Conservation (phyloP, 1,140 invertebrate species). For the Euglossa dilemma region DNA sequence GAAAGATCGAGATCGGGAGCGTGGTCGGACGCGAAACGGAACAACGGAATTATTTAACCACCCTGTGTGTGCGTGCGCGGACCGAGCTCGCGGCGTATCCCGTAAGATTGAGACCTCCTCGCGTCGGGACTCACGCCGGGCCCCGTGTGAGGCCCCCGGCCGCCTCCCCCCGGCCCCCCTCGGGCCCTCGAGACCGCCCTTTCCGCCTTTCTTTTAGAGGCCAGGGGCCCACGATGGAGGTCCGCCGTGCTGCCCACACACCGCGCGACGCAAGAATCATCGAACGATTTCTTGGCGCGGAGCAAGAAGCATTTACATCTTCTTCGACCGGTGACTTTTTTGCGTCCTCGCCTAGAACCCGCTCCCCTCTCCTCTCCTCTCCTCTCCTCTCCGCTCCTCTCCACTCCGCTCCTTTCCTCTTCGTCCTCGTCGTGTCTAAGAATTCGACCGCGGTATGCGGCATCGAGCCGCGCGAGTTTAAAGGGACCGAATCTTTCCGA, state of each 20-base stretch:
- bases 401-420: no score
- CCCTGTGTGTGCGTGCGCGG: conserved; percentile 52
- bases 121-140: conserved; percentile 75
- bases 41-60: conserved; percentile 45
- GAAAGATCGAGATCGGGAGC: no score
- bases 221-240: conserved; percentile 61
- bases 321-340: conserved; percentile 33
- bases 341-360: background rate
- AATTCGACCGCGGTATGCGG: background rate
- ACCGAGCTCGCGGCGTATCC: conserved; percentile 58
- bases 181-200: conserved; percentile 43
- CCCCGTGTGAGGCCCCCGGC: conserved; percentile 72
- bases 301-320: conserved; percentile 52
- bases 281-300: conserved; percentile 58
- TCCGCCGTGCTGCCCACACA: conserved; percentile 65
- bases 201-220: conserved; percentile 70
- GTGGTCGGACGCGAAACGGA: background rate
- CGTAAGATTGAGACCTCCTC: conserved; percentile 76
- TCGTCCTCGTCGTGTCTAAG: background rate
- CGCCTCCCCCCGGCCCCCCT: conserved; percentile 46
- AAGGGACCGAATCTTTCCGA: background rate
- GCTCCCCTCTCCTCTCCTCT: background rate
- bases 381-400: background rate
- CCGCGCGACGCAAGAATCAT: conserved; percentile 62
- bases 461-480: background rate